Percentiles rank a stretch among this genome's conserved stretches.
Conservation (phyloP, 92 coral and sea anemone genomes). For the Pocillopora grandis region DNA sequence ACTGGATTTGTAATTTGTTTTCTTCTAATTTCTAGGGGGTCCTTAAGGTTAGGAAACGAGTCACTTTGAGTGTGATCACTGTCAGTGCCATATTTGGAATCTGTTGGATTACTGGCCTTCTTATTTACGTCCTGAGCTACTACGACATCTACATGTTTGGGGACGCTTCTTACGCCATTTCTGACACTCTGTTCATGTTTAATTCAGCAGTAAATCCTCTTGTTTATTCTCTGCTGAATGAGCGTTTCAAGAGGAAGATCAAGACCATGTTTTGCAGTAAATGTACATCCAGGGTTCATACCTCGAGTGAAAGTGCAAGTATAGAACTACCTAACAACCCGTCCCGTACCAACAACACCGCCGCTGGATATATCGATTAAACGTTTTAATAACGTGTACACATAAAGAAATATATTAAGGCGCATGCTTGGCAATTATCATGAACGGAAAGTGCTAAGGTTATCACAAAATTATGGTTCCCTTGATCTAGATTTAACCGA, state of each 20-base stretch:
- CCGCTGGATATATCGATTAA: background rate
- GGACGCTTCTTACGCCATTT: background rate
- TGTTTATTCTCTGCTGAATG: constrained; percentile 18
- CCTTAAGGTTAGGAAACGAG: constrained; percentile 7
- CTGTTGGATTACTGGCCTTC: constrained; percentile 9
- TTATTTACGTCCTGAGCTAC: background rate
- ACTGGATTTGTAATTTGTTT: background rate
- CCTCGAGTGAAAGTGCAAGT: background rate
- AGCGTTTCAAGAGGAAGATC: background rate
- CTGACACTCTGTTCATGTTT: background rate
- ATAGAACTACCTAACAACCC: background rate
- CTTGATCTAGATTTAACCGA: too few relatives aligned
- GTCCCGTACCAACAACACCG: background rate
- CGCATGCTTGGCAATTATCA: too few relatives aligned
- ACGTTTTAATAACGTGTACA: too few relatives aligned
- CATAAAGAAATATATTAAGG: too few relatives aligned
- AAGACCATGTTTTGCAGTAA: background rate
- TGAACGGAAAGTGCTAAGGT: too few relatives aligned
- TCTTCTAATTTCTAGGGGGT: background rate
- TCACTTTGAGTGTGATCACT: constrained; percentile 15
- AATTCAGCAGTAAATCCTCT: constrained; percentile 23
- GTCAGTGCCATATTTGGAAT: constrained; percentile 20
- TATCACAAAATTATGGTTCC: too few relatives aligned
- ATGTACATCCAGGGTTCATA: background rate
- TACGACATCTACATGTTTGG: background rate